These are phyloP conservation scores for Bombyx huttoni DNA, from an alignment of 2,888 invertebrate genomes.

Conservation along the genomic window DNA sequence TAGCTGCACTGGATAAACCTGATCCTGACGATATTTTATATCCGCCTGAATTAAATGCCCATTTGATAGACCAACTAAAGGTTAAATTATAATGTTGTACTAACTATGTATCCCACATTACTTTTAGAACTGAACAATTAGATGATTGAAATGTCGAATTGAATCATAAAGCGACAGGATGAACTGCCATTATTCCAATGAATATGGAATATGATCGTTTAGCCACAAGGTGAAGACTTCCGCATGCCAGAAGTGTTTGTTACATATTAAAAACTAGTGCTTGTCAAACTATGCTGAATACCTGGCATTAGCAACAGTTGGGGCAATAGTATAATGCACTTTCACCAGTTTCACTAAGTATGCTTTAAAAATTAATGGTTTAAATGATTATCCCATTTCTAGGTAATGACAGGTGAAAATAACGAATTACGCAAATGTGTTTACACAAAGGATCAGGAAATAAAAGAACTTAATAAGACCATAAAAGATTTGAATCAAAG, in stretches of 20 bases:
- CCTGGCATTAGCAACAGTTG: no score
- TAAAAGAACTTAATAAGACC: slow-evolving; percentile 53
- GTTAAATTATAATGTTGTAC: slow-evolving; percentile 25
- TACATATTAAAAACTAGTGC: no score
- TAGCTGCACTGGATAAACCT: slow-evolving; percentile 44
- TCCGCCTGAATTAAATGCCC: slow-evolving; percentile 74
- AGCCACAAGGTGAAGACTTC: no score
- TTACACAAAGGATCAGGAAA: slow-evolving; percentile 55
- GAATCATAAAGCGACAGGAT: no score
- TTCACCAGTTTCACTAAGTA: background rate
- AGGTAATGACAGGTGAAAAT: slow-evolving; percentile 72
- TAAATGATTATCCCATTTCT: slow-evolving; percentile 7
- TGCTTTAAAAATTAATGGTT: background rate
- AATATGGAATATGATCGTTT: no score
- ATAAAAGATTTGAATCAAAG: slow-evolving; percentile 51
- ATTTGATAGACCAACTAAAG: slow-evolving; percentile 72
- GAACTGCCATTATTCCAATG: no score
- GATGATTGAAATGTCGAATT: no score
- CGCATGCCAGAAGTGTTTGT: no score
- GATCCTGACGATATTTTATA: slow-evolving; percentile 64
- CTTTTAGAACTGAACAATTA: no score
- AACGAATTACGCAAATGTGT: slow-evolving; percentile 65
- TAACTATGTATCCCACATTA: no score
- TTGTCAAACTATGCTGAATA: no score
- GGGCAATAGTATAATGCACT: no score